Evolutionary conservation across 2,113 vertebrate genomes (phyloP).

Genomic region (Prochilodus magdalenae): DNA sequence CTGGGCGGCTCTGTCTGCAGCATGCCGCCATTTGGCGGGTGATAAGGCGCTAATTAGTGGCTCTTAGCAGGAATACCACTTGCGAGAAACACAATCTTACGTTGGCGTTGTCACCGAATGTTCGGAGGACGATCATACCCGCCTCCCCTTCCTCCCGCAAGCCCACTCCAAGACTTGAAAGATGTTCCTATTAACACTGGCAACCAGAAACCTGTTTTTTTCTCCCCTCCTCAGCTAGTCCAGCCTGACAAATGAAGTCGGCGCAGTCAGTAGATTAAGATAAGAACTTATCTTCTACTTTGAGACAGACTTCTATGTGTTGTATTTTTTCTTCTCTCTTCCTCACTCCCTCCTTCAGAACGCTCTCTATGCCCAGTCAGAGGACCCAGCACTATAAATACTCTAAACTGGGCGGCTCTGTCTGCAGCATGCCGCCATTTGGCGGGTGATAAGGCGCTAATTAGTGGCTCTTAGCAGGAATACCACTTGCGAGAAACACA

Average conservation of each 20-base stretch:
- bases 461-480: constrained; percentile 80
- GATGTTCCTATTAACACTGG: constrained; percentile 87
- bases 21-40: constrained; percentile 76
- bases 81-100: constrained; percentile 82
- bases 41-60: constrained; percentile 82
- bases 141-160: constrained; percentile 67
- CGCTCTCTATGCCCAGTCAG: constrained; percentile 46
- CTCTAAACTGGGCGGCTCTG: constrained; percentile 64
- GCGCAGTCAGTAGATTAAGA: constrained; percentile 98
- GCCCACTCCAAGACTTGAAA: constrained; percentile 87
- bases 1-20: constrained; percentile 69
- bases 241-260: constrained; percentile 97
- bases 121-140: constrained; percentile 81
- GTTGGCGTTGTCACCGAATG: constrained; percentile 83
- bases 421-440: constrained; percentile 73
- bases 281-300: constrained; percentile 97
- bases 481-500: constrained; percentile 77
- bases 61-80: constrained; percentile 75
- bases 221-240: constrained; percentile 75
- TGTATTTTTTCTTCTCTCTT: constrained; percentile 81
- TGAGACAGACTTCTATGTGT: constrained; percentile 93
- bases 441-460: constrained; percentile 81
- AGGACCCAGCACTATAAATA: constrained; percentile 73
- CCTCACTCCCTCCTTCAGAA: constrained; percentile 43
- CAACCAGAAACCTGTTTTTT: constrained; percentile 88